These are phyloP conservation scores for Euthynnus affinis DNA, from an alignment of 2,797 vertebrate genomes.

Conservation along the genomic window DNA sequence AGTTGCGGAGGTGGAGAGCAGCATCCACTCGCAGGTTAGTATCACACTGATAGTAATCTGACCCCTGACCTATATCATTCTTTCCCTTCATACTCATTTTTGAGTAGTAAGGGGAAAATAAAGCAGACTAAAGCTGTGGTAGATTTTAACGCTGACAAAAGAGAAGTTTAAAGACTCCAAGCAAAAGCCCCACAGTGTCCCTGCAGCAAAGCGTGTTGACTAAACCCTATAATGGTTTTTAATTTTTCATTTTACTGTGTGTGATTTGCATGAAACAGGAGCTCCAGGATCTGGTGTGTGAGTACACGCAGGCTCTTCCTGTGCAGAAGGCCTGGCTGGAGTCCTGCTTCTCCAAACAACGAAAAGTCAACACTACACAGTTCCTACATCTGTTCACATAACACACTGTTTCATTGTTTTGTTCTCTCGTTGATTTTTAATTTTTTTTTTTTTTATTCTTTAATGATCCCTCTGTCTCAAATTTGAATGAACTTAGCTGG, in stretches of 20 bases:
- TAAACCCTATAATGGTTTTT: not conserved
- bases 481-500: not conserved
- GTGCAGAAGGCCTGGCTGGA: conserved; percentile 85
- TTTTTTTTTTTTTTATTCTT: not conserved
- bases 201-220: not conserved
- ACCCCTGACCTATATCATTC: not conserved
- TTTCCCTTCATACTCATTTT: not conserved
- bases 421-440: not conserved
- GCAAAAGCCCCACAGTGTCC: not conserved
- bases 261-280: conserved; percentile 74
- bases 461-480: not conserved
- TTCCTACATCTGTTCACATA: conserved; percentile 73
- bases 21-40: conserved; percentile 80
- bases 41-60: not conserved
- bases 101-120: not conserved
- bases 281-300: conserved; percentile 73
- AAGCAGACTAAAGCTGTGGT: too few relatives aligned
- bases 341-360: conserved; percentile 85
- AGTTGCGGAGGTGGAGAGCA: conserved; percentile 83
- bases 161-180: too few relatives aligned
- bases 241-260: not conserved
- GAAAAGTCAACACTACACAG: conserved; percentile 59
- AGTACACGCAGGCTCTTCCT: conserved; percentile 68
- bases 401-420: conserved; percentile 8
- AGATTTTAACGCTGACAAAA: not conserved